Conservation (phyloP, 2,888 invertebrate genomes). For the Pemphredon lugubris region DNA sequence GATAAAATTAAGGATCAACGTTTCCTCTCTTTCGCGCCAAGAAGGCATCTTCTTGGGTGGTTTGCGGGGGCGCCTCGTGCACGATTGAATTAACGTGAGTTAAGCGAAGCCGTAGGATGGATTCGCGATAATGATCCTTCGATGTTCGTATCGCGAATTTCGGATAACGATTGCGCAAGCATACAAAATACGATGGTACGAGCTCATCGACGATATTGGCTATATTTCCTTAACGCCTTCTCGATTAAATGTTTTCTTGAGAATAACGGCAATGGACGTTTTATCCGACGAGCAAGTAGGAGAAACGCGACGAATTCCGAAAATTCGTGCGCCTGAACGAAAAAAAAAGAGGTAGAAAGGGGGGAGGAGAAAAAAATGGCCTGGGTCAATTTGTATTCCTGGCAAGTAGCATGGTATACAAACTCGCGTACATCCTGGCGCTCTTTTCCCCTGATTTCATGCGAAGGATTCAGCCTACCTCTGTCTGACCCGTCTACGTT, state of each 20-base stretch:
- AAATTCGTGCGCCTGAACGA: constrained; percentile 21
- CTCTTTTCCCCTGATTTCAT: constrained; percentile 27
- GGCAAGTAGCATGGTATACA: constrained; percentile 23
- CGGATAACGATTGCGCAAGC: no score
- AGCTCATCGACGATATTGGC: no score
- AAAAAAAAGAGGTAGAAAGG: constrained; percentile 2
- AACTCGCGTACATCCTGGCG: constrained; percentile 9
- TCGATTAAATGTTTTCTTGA: no score
- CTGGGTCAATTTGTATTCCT: constrained; percentile 39
- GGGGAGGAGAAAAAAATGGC: constrained; percentile 2
- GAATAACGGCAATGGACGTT: no score
- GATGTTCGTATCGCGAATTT: not conserved
- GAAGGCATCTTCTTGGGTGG: constrained; percentile 49
- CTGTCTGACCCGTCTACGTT: constrained; percentile 14
- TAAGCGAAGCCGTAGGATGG: constrained; percentile 20
- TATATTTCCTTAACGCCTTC: no score
- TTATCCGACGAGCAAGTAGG: no score
- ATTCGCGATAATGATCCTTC: constrained; percentile 27
- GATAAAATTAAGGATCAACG: constrained; percentile 18
- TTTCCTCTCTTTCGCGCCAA: constrained; percentile 43
- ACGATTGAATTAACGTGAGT: constrained; percentile 28
- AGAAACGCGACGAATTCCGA: constrained; percentile 1
- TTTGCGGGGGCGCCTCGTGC: constrained; percentile 15
- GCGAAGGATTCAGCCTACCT: constrained; percentile 27
- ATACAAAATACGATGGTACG: no score